Evolutionary conservation across 2,113 vertebrate genomes (phyloP).

Genomic region (Pygathrix nemaeus): DNA sequence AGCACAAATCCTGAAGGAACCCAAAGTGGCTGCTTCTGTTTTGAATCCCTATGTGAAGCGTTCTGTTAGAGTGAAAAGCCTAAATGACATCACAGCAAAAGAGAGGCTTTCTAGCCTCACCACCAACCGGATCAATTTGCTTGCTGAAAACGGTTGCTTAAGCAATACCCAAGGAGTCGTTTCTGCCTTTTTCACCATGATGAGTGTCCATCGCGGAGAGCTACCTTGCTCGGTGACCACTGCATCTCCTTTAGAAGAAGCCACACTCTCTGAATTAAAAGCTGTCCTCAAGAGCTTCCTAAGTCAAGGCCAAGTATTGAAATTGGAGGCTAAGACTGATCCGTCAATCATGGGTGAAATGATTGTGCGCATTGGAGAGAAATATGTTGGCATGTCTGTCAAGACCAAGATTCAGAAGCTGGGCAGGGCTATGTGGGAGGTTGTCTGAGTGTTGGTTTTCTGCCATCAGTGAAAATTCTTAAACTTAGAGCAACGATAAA

Average conservation of each 20-base stretch:
- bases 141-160: slow-evolving; percentile 95
- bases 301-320: slow-evolving; percentile 91
- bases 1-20: slow-evolving; percentile 89
- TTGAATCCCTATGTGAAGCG: slow-evolving; percentile 94
- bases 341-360: slow-evolving; percentile 94
- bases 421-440: slow-evolving; percentile 90
- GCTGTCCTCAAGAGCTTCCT: slow-evolving; percentile 92
- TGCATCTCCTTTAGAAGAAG: slow-evolving; percentile 91
- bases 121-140: slow-evolving; percentile 92
- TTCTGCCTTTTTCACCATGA: slow-evolving; percentile 92
- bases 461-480: neutral
- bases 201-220: slow-evolving; percentile 94
- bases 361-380: slow-evolving; percentile 97
- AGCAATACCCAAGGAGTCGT: slow-evolving; percentile 86
- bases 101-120: slow-evolving; percentile 91
- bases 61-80: slow-evolving; percentile 88
- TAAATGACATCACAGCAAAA: slow-evolving; percentile 86
- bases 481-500: slow-evolving; percentile 75
- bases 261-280: slow-evolving; percentile 91
- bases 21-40: slow-evolving; percentile 88
- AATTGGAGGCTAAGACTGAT: slow-evolving; percentile 94
- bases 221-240: slow-evolving; percentile 93
- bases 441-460: slow-evolving; percentile 55
- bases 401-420: slow-evolving; percentile 96
- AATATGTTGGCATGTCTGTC: slow-evolving; percentile 96